Percentiles rank a stretch among this genome's conserved stretches.
These are phyloP conservation scores for Malurus alboscapulatus DNA, from an alignment of 2,113 vertebrate species.

Conservation along the genomic window DNA sequence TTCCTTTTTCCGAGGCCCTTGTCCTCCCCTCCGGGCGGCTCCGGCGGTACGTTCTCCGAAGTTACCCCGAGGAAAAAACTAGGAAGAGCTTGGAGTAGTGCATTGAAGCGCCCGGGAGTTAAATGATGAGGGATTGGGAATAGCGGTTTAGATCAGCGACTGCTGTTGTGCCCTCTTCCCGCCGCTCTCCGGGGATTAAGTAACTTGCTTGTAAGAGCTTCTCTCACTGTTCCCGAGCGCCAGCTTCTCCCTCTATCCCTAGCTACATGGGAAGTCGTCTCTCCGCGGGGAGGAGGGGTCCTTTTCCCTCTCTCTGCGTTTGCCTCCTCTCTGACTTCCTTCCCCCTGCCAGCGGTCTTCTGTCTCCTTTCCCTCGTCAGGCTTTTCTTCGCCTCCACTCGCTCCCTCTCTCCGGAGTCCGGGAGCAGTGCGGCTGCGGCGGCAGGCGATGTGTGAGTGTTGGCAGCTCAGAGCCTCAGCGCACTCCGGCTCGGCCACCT, in stretches of 20 bases:
- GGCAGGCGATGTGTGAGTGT: conserved; percentile 51
- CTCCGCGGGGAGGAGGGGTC: background rate
- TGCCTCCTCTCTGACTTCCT: conserved; percentile 6
- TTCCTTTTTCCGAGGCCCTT: conserved; percentile 46
- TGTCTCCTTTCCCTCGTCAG: background rate
- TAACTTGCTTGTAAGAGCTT: conserved; percentile 49
- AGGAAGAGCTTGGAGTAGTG: conserved; percentile 50
- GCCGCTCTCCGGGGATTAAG: conserved; percentile 19
- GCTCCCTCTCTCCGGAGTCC: background rate
- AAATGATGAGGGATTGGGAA: background rate
- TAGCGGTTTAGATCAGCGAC: background rate
- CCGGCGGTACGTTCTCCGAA: conserved; percentile 21
- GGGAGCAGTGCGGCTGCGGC: background rate
- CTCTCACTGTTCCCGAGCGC: conserved; percentile 63
- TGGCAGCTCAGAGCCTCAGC: conserved; percentile 53
- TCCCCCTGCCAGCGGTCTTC: background rate
- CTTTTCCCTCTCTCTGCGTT: background rate
- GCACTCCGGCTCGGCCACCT: conserved; percentile 50
- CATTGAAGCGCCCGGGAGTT: conserved; percentile 31
- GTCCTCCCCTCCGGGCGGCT: conserved; percentile 46
- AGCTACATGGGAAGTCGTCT: conserved; percentile 39
- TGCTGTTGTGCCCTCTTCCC: background rate
- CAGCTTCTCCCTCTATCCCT: conserved; percentile 33
- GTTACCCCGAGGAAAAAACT: conserved; percentile 50
- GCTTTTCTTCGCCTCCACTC: background rate